Evolutionary conservation across 2,113 vertebrate genomes (phyloP), one percentile per base, ranked within the genome.

Genomic region (Furnarius figulus): DNA sequence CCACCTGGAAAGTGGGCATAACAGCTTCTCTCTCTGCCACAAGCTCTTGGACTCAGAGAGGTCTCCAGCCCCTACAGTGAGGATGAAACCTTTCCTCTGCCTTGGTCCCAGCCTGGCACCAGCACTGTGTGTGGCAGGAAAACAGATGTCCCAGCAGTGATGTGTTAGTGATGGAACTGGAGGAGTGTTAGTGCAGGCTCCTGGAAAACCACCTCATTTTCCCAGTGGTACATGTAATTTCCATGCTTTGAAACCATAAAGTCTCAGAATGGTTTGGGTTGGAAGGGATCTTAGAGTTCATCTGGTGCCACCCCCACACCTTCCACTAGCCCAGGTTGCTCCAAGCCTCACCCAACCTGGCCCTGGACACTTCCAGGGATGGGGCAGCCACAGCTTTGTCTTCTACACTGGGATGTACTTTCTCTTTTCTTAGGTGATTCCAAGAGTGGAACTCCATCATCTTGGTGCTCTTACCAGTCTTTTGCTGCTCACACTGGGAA

Each of bases 241-340:
- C 83, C 3, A 0, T n/a, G 21, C 18, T 65, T 52, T 65, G 63
- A 23, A 47, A 44, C 21, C 37, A 9, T 23, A 1, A 12, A 75
- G 46, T 55, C n/a, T 1, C n/a, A 15, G 71, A 19, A 3, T 6
- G n/a, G 20, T 53, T 68, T 62, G 21, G 17, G 30, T 9, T 47
- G 30, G 55, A 8, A 47, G 5, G 17, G 55, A 27, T 30, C 30
- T 62, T 10, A 18, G 53, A 55, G 0, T 3, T 0, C 71, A 30
- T 0, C 15, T 4, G 4, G 3, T 53, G 0, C 52, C 68, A 42
- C 7, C 50, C 58, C 35, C 10, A 46, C 62, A 53, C 39, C 24
- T 40, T 0, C 27, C 55, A 4, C 30, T 27, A 22, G 21, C 40
- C 47, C 78, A 89, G 70, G 52, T 0, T n/a, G 40, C 24, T 27